Evolutionary conservation across 2,888 invertebrate species (phyloP).

Genomic region (Gymnoscelis rufifasciata): DNA sequence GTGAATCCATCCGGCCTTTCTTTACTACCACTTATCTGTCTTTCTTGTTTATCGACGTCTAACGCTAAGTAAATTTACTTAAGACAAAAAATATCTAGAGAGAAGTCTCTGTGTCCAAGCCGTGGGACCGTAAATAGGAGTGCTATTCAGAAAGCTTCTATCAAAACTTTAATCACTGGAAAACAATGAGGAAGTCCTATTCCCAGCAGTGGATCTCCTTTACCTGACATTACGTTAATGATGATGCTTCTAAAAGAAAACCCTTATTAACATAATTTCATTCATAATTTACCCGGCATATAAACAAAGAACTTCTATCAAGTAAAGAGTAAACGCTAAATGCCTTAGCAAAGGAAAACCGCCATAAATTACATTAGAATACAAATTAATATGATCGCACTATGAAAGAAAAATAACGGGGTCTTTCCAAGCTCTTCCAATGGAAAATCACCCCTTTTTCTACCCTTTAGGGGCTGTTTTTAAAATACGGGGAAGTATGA

Average conservation of each 20-base stretch:
- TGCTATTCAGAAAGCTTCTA: not conserved
- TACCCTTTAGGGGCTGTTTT: constrained; percentile 10
- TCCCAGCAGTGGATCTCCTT: too few species aligned
- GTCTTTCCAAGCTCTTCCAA: constrained; percentile 7
- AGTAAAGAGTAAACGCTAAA: constrained; percentile 43
- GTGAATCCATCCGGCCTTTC: too few species aligned
- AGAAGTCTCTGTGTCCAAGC: too few species aligned
- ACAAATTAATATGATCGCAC: constrained; percentile 70
- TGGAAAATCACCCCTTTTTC: constrained; percentile 5
- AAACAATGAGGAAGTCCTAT: too few species aligned
- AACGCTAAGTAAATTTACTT: too few species aligned
- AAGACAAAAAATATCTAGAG: too few species aligned
- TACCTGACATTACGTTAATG: too few species aligned
- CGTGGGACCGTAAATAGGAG: not conserved
- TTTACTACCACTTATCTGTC: too few species aligned
- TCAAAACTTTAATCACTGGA: not conserved
- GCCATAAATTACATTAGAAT: constrained; percentile 75
- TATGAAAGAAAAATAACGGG: constrained; percentile 43
- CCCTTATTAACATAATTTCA: constrained; percentile 25
- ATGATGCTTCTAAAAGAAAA: too few species aligned
- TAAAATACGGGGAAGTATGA: constrained; percentile 25
- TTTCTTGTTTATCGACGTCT: too few species aligned
- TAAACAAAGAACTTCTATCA: constrained; percentile 32
- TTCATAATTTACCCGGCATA: constrained; percentile 55
- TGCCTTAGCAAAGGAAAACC: constrained; percentile 47